These are phyloP conservation scores for Danaus chrysippus DNA, from an alignment of 2,888 invertebrate species.

Conservation along the genomic window DNA sequence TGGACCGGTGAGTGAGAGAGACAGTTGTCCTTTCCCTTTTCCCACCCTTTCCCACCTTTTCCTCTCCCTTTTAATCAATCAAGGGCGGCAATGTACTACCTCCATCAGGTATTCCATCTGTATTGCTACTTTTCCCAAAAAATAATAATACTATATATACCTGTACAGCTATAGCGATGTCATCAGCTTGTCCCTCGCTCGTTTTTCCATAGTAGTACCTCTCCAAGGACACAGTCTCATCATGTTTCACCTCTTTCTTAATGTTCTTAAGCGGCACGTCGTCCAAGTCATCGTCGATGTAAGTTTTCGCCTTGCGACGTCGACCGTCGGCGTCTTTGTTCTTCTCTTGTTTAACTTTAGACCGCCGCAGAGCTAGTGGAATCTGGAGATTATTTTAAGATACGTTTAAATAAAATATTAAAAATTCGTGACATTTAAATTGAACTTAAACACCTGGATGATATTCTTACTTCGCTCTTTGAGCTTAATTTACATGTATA, in stretches of 20 bases:
- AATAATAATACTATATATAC: conserved; percentile 35
- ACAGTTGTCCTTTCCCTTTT: no score
- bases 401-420: background rate
- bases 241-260: conserved; percentile 63
- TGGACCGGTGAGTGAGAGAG: no score
- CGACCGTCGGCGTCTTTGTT: conserved; percentile 36
- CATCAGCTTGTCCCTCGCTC: conserved; percentile 45
- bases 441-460: no score
- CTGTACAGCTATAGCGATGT: conserved; percentile 62
- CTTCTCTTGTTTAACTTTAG: conserved; percentile 67
- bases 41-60: no score
- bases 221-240: conserved; percentile 79
- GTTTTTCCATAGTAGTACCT: conserved; percentile 82
- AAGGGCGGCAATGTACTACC: no score
- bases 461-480: no score
- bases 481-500: no score
- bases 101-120: no score
- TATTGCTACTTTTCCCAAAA: no score
- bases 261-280: conserved; percentile 65
- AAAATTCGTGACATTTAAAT: no score
- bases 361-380: conserved; percentile 61
- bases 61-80: no score
- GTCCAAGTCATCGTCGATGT: conserved; percentile 59
- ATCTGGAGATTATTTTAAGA: conserved; percentile 40
- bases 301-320: conserved; percentile 57